Conservation (phyloP, 2,797 vertebrate species). For the Hypotaenidia okinawae region DNA sequence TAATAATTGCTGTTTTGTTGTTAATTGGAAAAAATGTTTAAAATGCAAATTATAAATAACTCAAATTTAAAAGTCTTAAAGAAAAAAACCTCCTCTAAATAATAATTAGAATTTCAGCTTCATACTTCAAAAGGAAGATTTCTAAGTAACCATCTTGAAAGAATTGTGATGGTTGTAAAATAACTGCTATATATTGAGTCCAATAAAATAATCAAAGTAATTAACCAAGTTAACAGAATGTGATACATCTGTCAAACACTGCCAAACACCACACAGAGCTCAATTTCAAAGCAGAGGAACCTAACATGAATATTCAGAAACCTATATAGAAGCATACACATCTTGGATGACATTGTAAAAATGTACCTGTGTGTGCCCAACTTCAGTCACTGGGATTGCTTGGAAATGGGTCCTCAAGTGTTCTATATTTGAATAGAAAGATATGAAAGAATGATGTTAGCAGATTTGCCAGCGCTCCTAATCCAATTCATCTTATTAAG, state of each 20-base stretch:
- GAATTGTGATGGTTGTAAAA: not conserved
- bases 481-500: conserved; percentile 12
- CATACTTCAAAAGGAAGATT: not conserved
- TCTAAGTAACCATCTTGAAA: not conserved
- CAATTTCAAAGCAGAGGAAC: not conserved
- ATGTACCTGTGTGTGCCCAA: not conserved
- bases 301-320: not conserved
- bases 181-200: not conserved
- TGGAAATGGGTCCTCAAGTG: not conserved
- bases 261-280: not conserved
- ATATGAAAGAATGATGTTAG: not conserved
- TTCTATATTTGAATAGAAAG: not conserved
- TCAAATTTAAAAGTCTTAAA: not conserved
- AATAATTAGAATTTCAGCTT: not conserved
- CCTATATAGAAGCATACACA: not conserved
- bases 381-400: not conserved
- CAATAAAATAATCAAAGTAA: not conserved
- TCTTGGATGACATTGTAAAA: not conserved
- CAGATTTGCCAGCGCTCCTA: not conserved
- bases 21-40: not conserved
- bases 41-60: not conserved
- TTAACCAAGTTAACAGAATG: not conserved
- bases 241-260: not conserved
- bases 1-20: not conserved
- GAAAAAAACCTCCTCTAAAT: not conserved